Percentiles rank a stretch among this genome's conserved stretches.
Conservation (phyloP, 2,113 vertebrate species). For the Peromyscus maniculatus region DNA sequence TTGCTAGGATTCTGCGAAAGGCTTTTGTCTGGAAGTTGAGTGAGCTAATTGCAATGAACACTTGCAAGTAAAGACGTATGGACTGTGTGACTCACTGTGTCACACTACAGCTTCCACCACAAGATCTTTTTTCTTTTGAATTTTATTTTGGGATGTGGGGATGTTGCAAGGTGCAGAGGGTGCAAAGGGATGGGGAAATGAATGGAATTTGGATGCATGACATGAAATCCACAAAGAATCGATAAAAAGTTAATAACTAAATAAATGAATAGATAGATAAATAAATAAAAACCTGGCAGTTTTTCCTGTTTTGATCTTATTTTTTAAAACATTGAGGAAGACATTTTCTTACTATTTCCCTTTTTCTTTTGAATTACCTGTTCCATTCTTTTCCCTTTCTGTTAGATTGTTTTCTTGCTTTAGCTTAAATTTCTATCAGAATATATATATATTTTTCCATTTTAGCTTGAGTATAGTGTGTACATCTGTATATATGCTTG, state of each 20-base stretch:
- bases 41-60: not conserved
- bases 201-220: no score
- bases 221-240: no score
- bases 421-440: constrained; percentile 48
- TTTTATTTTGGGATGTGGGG: no score
- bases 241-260: no score
- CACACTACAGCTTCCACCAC: no score
- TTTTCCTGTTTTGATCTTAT: constrained; percentile 19
- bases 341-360: not conserved
- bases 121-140: no score
- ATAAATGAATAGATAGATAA: no score
- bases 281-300: not conserved
- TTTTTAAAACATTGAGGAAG: constrained; percentile 10
- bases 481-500: not conserved
- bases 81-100: no score
- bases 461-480: constrained; percentile 29
- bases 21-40: not conserved
- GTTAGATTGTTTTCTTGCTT: constrained; percentile 22
- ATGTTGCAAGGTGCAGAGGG: no score
- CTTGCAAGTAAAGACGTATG: no score
- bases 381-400: not conserved
- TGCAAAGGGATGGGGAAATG: no score
- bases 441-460: not conserved
- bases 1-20: not conserved
- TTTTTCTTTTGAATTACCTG: not conserved